Base-by-base conservation (phyloP, 2,113 vertebrate genomes). In the Isurus oxyrinchus region DNA sequence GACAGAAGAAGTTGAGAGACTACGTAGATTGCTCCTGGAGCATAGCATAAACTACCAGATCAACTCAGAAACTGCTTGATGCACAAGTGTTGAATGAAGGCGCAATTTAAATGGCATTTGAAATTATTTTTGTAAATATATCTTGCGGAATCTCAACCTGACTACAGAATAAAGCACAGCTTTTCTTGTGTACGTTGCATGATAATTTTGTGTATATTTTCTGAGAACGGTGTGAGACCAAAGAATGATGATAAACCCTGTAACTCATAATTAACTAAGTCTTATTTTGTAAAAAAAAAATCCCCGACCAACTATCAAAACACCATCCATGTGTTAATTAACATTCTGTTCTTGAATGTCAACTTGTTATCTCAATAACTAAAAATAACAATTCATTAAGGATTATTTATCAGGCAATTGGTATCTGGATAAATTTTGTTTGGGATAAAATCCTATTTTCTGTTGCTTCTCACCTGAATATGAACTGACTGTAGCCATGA, bases 1-100 rank as follows among this genome's bases (percentile, higher is more conserved):
- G 99, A 98, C 98, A 96, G 97, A 98, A 97, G 99, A 99, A 97
- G 99, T 99, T 0, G 97, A 98, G 97, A 98, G 97, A 96, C 98
- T 99, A 55, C 98, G 97, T 96, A 97, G 97, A 3, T 97, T 99
- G 0, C 49, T 99, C 96, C 97, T 97, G 97, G 98, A 99, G 96
- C 98, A 99, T 0, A 97, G 97, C 84, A 97, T 98, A 19, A 96
- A 40, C 79, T 35, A 96, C 44, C 94, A 72, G 49, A 72, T 49
- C 67, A 72, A 72, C 4, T 72, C 49, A 76, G 93, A 66, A 72
- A 95, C 27, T 35, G 49, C 44, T 55, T 72, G 16, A 31, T 55
- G 21, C 49, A n/a, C 31, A 55, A 55, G 66, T 95, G 25, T 69
- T 72, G 35, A 53, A 49, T 27, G 66, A 69, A 93, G 59, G 5